These are phyloP conservation scores for Bufotes viridis DNA, from an alignment of 2,797 vertebrate species.

Conservation along the genomic window DNA sequence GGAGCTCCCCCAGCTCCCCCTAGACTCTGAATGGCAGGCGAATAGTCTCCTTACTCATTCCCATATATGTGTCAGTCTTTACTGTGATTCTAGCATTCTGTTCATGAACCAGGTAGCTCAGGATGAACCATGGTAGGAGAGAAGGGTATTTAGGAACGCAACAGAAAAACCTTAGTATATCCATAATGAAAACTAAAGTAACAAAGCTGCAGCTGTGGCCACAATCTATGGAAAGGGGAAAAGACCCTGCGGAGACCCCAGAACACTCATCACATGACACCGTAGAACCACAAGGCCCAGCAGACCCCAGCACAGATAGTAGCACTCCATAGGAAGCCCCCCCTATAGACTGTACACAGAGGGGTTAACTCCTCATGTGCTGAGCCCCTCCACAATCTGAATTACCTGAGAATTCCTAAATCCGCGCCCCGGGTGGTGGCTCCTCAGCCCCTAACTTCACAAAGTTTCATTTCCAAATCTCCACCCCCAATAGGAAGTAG, in stretches of 20 bases:
- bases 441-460: background rate
- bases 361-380: background rate
- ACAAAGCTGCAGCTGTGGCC: background rate
- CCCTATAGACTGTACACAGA: background rate
- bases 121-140: too few species aligned
- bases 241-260: background rate
- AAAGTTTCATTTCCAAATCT: slow-evolving; percentile 27
- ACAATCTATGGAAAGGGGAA: background rate
- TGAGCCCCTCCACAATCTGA: background rate
- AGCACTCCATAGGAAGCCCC: background rate
- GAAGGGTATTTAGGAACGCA: too few species aligned
- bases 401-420: background rate
- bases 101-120: too few species aligned
- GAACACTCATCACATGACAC: background rate
- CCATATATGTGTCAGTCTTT: too few species aligned
- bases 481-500: slow-evolving; percentile 43
- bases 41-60: too few species aligned
- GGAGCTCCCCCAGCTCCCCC: too few species aligned
- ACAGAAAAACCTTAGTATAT: too few species aligned
- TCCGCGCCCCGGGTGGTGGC: background rate
- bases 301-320: background rate
- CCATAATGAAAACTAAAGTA: background rate
- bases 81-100: too few species aligned
- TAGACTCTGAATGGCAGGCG: too few species aligned
- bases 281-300: background rate